Conservation (phyloP, 2,888 invertebrate genomes). For the Cheilosia impressa region DNA sequence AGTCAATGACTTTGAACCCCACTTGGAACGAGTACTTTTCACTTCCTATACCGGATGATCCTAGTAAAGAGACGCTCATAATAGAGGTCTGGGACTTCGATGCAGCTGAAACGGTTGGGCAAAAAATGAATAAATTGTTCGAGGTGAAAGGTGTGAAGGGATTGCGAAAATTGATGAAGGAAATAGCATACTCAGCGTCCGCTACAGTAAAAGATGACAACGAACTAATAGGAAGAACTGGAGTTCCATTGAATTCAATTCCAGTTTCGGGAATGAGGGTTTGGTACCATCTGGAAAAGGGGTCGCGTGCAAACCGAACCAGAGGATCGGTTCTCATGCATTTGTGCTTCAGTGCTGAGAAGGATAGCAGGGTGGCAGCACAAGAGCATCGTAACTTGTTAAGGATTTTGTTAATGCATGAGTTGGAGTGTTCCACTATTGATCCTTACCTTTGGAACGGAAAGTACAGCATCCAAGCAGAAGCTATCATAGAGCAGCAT, state of each 20-base stretch:
- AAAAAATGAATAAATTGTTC: slow-evolving; percentile 93
- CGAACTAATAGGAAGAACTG: slow-evolving; percentile 96
- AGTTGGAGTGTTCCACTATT: slow-evolving; percentile 91
- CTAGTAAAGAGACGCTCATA: slow-evolving; percentile 89
- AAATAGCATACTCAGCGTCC: slow-evolving; percentile 94
- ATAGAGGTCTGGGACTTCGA: slow-evolving; percentile 97
- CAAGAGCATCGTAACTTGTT: slow-evolving; percentile 93
- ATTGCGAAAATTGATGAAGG: slow-evolving; percentile 92
- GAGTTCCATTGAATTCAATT: slow-evolving; percentile 94
- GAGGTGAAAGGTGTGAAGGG: slow-evolving; percentile 94
- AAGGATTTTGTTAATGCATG: slow-evolving; percentile 90
- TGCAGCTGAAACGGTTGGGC: slow-evolving; percentile 94
- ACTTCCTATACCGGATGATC: slow-evolving; percentile 90
- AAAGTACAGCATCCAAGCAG: slow-evolving; percentile 91
- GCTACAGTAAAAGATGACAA: slow-evolving; percentile 97
- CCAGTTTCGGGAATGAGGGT: slow-evolving; percentile 96
- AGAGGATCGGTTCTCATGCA: slow-evolving; percentile 95
- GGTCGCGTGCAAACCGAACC: slow-evolving; percentile 88
- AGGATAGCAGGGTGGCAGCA: slow-evolving; percentile 92
- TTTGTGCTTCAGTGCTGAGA: slow-evolving; percentile 93
- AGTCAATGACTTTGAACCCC: slow-evolving; percentile 94
- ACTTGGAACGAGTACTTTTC: slow-evolving; percentile 99
- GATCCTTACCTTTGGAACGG: slow-evolving; percentile 93
- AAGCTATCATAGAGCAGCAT: slow-evolving; percentile 95
- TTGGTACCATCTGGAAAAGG: slow-evolving; percentile 95